Base-by-base conservation (phyloP, 2,888 invertebrate species). In the Caenorhabditis sp. region DNA sequence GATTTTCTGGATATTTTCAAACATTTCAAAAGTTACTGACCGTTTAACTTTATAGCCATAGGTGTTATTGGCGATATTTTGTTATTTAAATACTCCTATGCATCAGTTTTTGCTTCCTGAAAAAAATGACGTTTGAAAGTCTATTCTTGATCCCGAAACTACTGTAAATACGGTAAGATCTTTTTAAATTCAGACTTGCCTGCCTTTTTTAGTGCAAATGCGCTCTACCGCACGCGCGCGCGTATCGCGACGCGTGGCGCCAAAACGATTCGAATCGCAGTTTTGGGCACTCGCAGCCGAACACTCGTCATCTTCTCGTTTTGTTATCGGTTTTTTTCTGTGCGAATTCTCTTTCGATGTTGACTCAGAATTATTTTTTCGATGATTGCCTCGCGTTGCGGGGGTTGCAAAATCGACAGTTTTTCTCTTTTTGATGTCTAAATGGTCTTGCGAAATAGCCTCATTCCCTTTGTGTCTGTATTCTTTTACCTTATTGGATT, bases 161-260 rank as follows among this genome's bases (percentile, higher is more conserved):
- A 32, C 18, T 4, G 18, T 11, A 18, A 37, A 22, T 37, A 9
- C 28, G n/a, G 44, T 47, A 11, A 26, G 26, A 1, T n/a, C 0
- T 24, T 15, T 20, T 22, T 20, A 37, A 62, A 55, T 71, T 55
- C 15, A 47, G 55, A 47, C 62, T 55, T n/a, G 22, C 44, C 53
- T 32, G 40, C 35, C 15, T 58, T 50, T 37, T 26, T 20, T 15
- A 6, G 13, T 28, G 55, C 55, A 72, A 72, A 5, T 24, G 67
- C 74, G 74, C 74, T 76, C 74, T 26, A 37, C 18, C 24, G 74
- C 50, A 44, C 32, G 22, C 76, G 76, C 24, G 65, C 61, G 76
- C 76, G 76, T 76, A 47, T 26, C 44, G 76, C 76, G 67, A 61
- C 67, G 76, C 76, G 76, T 76, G 67, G 67, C 76, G 76, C 76